These are phyloP conservation scores for Epinephelus awoara DNA, from an alignment of 2,797 vertebrate species.

Conservation along the genomic window DNA sequence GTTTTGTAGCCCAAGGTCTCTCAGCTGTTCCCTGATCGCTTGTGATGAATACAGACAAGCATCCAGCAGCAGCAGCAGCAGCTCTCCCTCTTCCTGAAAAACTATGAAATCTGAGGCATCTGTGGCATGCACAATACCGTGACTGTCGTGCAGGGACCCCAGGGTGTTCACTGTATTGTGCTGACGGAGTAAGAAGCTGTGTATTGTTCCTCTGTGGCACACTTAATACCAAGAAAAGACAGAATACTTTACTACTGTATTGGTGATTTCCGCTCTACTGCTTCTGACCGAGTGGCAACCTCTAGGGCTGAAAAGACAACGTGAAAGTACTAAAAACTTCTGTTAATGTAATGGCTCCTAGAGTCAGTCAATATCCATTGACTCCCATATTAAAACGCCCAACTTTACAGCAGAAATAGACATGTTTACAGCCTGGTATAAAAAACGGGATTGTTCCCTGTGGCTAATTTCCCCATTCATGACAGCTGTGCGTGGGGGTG, in stretches of 20 bases:
- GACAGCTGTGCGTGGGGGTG: too few relatives aligned
- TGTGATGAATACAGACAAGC: conserved; percentile 20
- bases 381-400: too few relatives aligned
- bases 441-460: too few relatives aligned
- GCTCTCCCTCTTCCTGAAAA: conserved; percentile 20
- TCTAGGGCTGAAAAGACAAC: too few relatives aligned
- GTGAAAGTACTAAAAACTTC: too few relatives aligned
- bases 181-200: conserved; percentile 34
- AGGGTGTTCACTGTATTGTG: conserved; percentile 35
- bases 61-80: conserved; percentile 20
- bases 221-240: conserved; percentile 57
- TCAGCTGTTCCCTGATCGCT: conserved; percentile 49
- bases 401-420: too few relatives aligned
- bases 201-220: conserved; percentile 26
- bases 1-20: conserved; percentile 25
- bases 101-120: conserved; percentile 40
- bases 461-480: too few relatives aligned
- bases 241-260: conserved; percentile 29
- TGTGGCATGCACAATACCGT: conserved; percentile 31
- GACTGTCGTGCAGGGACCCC: conserved; percentile 30
- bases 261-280: neutral
- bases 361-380: too few relatives aligned
- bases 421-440: too few relatives aligned
- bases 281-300: neutral
- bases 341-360: too few relatives aligned